Evolutionary conservation across 1,140 invertebrate species (phyloP).

Genomic region (Chlorops oryzae): DNA sequence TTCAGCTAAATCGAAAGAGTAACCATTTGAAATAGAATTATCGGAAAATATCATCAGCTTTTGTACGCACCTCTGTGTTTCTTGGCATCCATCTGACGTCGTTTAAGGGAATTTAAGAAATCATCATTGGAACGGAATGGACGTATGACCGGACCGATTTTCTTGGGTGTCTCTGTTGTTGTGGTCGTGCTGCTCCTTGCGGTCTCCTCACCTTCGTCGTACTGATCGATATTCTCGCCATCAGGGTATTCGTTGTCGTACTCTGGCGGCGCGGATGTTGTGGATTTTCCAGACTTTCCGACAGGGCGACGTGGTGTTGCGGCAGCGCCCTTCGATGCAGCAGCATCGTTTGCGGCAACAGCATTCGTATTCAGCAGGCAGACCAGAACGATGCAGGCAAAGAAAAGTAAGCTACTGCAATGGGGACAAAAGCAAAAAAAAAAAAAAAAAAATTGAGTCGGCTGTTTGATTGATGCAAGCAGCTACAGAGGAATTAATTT

Average conservation of each 20-base stretch:
- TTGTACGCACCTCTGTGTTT: slow-evolving; percentile 48
- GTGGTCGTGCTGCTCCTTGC: slow-evolving; percentile 56
- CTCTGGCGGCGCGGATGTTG: slow-evolving; percentile 25
- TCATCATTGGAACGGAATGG: slow-evolving; percentile 68
- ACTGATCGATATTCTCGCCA: slow-evolving; percentile 46
- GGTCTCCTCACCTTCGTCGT: slow-evolving; percentile 45
- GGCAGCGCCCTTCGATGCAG: slow-evolving; percentile 28
- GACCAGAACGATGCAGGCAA: slow-evolving; percentile 34
- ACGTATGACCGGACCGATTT: slow-evolving; percentile 57
- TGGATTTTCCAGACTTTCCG: slow-evolving; percentile 39
- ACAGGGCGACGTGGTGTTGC: slow-evolving; percentile 38
- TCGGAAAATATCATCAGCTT: slow-evolving; percentile 12
- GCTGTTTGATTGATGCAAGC: too few species aligned
- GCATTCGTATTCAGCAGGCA: slow-evolving; percentile 26
- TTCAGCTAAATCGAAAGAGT: slow-evolving; percentile 8
- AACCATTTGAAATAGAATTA: neutral
- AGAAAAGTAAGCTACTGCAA: slow-evolving; percentile 40
- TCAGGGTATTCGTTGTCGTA: slow-evolving; percentile 46
- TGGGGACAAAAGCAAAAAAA: neutral
- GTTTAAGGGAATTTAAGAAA: slow-evolving; percentile 62
- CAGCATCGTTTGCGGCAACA: slow-evolving; percentile 21
- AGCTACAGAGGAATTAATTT: too few species aligned
- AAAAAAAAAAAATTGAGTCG: slow-evolving; percentile 1
- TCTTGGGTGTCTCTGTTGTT: slow-evolving; percentile 60
- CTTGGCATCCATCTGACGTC: slow-evolving; percentile 52